Base-by-base conservation (phyloP, 2,797 vertebrate genomes). In the Acrocephalus scirpaceus region DNA sequence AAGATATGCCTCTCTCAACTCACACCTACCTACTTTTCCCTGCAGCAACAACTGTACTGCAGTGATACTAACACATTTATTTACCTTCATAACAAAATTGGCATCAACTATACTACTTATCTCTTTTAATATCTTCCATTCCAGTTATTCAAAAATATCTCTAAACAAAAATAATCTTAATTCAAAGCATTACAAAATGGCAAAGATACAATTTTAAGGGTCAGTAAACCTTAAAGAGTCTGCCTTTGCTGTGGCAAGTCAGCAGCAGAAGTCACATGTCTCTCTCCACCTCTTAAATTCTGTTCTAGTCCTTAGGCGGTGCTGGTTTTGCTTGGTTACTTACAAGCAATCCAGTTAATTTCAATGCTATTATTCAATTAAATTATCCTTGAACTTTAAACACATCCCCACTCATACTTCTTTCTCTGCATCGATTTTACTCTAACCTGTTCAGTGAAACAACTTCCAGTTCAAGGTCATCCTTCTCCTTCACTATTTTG, bases 361-460 rank as follows among this genome's bases (percentile, higher is more conserved):
- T 60, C 34, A 71, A 50, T 32, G 23, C 21, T 32, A n/a, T 54
- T 32, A 30, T 60, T 83, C 10, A 54, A 42, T 65, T 78, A 81
- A 61, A n/a, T 57, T 40, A 50, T 47, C 54, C 29, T 34, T 50
- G 42, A 93, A 71, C 62, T 78, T 56, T 29, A 36, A 86, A 64
- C 32, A 70, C 67, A 86, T 73, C 26, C 30, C 44, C 36, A 48
- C 19, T 58, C 51, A 22, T 4, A 14, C 13, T 23, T 64, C 53
- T 84, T 88, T 75, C 79, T 73, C 82, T 85, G 71, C 30, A 26
- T 44, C 34, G 23, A 29, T 66, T 64, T 80, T 98, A 62, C 71
- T 72, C 80, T 64, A 97, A 99, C 99, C 98, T 99, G 66, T 98
- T 99, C 78, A 99, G 90, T 30, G 98, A 85, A 8, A 98, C 98